A percentile compares a stretch with the other conserved stretches of the same genome.
These are phyloP conservation scores for Neria commutata DNA, from an alignment of 2,888 invertebrate genomes.

Conservation along the genomic window DNA sequence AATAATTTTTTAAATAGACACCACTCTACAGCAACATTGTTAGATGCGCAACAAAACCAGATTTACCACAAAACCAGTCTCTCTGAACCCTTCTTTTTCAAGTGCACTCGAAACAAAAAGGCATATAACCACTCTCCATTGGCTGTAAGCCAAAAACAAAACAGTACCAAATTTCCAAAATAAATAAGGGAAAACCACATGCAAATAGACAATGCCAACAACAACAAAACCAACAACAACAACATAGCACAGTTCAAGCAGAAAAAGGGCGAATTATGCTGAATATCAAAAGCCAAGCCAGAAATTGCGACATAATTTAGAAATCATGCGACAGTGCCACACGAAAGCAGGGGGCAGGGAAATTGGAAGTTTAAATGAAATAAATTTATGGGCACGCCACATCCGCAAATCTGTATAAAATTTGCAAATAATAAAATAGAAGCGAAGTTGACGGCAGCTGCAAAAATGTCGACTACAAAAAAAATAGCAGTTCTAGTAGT, in stretches of 20 bases:
- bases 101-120: not conserved
- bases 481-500: not conserved
- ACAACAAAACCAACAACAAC: slow-evolving; percentile 7
- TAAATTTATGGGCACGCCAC: not conserved
- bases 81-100: not conserved
- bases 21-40: not conserved
- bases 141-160: not conserved
- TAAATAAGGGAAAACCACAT: not conserved
- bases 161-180: not conserved
- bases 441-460: slow-evolving; percentile 9
- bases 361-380: not conserved
- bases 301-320: slow-evolving; percentile 27
- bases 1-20: too few species aligned
- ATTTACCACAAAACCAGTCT: slow-evolving; percentile 2
- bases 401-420: not conserved
- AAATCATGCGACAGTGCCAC: slow-evolving; percentile 26
- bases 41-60: not conserved
- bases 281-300: slow-evolving; percentile 18
- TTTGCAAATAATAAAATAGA: not conserved
- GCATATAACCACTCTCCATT: not conserved
- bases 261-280: not conserved
- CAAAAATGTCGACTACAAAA: not conserved
- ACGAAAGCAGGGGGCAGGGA: not conserved
- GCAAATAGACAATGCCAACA: not conserved
- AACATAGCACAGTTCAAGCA: not conserved